Conservation (phyloP, 2,888 invertebrate genomes). For the Diplolepis rosae region DNA sequence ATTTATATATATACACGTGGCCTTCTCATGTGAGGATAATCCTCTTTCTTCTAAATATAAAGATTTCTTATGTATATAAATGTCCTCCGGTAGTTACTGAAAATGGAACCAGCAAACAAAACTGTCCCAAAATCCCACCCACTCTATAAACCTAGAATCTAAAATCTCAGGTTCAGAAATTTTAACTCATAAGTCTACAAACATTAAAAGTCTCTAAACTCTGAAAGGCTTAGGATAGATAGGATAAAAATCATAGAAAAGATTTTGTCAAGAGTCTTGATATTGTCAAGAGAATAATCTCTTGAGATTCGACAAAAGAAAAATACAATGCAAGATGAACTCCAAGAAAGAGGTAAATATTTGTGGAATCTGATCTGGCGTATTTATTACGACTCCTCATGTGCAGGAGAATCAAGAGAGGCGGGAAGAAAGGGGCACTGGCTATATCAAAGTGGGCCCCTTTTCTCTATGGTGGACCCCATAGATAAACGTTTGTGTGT, state of each 20-base stretch:
- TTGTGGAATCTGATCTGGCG: constrained; percentile 49
- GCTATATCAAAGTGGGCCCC: constrained; percentile 30
- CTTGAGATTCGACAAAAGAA: constrained; percentile 28
- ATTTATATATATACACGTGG: too few relatives aligned
- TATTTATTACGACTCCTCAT: constrained; percentile 40
- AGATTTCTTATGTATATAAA: not conserved
- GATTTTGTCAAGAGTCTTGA: constrained; percentile 34
- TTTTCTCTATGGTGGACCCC: constrained; percentile 55
- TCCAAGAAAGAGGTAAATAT: constrained; percentile 56
- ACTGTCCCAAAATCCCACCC: not conserved
- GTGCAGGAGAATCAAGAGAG: constrained; percentile 11
- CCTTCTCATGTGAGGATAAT: not conserved
- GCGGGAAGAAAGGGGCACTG: constrained; percentile 20
- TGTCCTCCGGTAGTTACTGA: not conserved
- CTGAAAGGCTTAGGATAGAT: too few relatives aligned
- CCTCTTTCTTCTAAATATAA: not conserved
- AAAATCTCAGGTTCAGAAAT: not conserved
- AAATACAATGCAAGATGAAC: constrained; percentile 37
- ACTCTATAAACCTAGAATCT: not conserved
- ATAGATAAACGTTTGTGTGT: constrained; percentile 61
- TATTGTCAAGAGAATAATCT: constrained; percentile 14
- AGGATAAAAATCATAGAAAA: constrained; percentile 36
- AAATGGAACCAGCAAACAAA: not conserved
- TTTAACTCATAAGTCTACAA: too few relatives aligned
- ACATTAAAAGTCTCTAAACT: constrained; percentile 2